phyloP scores from a whole-genome alignment of 2,888 invertebrate genomes.

The Molorchus minor region DNA sequence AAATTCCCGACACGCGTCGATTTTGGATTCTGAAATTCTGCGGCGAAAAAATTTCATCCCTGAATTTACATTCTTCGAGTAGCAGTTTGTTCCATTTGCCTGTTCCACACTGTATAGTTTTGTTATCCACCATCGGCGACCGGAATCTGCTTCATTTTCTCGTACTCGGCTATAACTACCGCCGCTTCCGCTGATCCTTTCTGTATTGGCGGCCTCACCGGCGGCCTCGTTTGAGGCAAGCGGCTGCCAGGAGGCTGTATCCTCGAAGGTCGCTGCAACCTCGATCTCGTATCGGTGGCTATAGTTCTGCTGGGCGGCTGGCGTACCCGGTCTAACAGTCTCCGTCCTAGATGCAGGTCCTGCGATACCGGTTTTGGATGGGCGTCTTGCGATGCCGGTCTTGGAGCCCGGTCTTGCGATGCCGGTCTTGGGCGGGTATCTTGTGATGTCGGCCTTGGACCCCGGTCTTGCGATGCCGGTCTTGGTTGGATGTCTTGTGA shows the following conservation, averaged over 20 bases:
- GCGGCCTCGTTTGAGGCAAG: slow-evolving; percentile 1
- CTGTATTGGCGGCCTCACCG: slow-evolving; percentile 15
- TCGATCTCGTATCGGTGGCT: slow-evolving; percentile 13
- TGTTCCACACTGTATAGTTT: too few species aligned
- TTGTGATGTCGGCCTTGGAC: neutral
- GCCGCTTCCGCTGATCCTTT: slow-evolving; percentile 29
- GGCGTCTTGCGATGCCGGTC: neutral
- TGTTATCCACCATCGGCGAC: slow-evolving; percentile 1
- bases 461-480: neutral
- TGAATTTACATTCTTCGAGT: too few species aligned
- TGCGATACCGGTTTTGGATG: neutral
- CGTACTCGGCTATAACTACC: slow-evolving; percentile 18
- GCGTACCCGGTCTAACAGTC: too few species aligned
- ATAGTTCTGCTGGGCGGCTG: neutral
- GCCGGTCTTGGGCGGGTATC: too few species aligned
- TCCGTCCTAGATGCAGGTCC: too few species aligned
- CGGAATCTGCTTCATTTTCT: neutral
- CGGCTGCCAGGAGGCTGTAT: neutral
- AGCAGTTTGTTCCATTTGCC: too few species aligned
- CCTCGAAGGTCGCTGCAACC: neutral
- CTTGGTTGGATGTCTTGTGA: neutral
- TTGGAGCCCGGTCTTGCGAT: too few species aligned
- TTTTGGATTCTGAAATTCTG: too few species aligned
- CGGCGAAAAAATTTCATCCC: too few species aligned
- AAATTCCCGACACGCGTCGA: too few species aligned